Base-by-base conservation (phyloP, 2,797 vertebrate species). In the Tiaroga cobitis region DNA sequence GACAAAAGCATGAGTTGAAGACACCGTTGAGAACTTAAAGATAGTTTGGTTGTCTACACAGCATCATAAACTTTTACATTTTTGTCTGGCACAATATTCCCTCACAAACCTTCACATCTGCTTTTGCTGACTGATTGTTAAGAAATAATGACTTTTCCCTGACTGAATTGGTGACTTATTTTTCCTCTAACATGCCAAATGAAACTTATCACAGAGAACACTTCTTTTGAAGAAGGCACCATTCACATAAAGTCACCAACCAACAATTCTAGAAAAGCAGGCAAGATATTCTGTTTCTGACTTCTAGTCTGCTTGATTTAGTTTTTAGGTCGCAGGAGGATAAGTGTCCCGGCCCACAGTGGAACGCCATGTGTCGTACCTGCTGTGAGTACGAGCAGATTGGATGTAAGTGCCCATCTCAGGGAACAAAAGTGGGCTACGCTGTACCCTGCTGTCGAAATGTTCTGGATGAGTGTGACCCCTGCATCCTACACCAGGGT, bases 371-470 rank as follows among this genome's bases (percentile, higher is more conserved):
- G 97, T 98, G 97, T 80, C 96, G 96, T 0, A 96, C 96, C 0
- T 98, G 97, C 76, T 98, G 97, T 0, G 97, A 98, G 87, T 98
- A 97, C 0, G 95, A 97, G 79, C 96, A 96, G 88, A 97, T 98
- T 0, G 93, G 95, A 81, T 99, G 97, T 2, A 59, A 91, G 81
- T 99, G 97, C 84, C 97, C 97, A 0, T 96, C 96, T 3, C 94
- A 89, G 74, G 96, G 96, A 69, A 91, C 95, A 9, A 94, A 78
- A 80, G 96, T 98, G 61, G 97, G 97, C 11, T 98, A 98, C 34
- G 96, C 96, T 43, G 97, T 98, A 63, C 97, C 97, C 21, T 98
- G 97, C 94, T 99, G 97, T 93, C 94, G 96, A 72, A 98, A 98
- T 0, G 96, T 95, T 83, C 95, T 97, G 3, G 95, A 97, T 0